A percentile compares a stretch with the other conserved stretches of the same genome.
phyloP scores from a whole-genome alignment of 2,888 invertebrate species.

The Chrysolina oricalcia region DNA sequence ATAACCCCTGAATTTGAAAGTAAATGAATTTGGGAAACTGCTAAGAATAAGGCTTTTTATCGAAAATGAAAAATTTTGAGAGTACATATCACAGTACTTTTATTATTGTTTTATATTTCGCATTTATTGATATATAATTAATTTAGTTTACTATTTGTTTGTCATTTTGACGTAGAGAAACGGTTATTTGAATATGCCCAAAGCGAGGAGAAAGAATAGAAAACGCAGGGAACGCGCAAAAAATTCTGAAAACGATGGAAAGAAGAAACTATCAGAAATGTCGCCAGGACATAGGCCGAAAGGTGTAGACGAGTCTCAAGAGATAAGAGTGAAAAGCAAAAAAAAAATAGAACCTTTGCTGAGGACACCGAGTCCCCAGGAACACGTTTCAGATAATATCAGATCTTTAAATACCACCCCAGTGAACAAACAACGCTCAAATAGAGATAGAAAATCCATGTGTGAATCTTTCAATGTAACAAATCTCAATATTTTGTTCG shows the following conservation, averaged over 20 bases:
- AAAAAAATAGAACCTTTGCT: background rate
- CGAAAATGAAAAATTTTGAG: background rate
- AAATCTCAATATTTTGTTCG: constrained; percentile 59
- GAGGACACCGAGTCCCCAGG: constrained; percentile 1
- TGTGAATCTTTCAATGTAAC: constrained; percentile 56
- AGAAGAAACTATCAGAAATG: background rate
- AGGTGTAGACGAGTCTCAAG: background rate
- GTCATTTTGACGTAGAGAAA: background rate
- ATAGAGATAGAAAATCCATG: constrained; percentile 38
- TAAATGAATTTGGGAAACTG: background rate
- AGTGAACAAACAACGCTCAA: constrained; percentile 49
- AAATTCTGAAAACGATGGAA: background rate
- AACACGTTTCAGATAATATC: background rate
- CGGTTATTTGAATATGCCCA: constrained; percentile 8
- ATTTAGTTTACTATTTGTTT: background rate
- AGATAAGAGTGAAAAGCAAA: background rate
- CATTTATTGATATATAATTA: background rate
- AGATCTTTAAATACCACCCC: constrained; percentile 43
- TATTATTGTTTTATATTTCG: background rate
- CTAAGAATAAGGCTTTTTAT: background rate
- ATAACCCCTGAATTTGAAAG: background rate
- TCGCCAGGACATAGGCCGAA: background rate
- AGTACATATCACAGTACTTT: background rate
- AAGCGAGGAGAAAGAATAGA: constrained; percentile 5
- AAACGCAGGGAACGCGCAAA: constrained; percentile 12